Conservation (phyloP, 2,888 invertebrate species). For the Volucella inanis region DNA sequence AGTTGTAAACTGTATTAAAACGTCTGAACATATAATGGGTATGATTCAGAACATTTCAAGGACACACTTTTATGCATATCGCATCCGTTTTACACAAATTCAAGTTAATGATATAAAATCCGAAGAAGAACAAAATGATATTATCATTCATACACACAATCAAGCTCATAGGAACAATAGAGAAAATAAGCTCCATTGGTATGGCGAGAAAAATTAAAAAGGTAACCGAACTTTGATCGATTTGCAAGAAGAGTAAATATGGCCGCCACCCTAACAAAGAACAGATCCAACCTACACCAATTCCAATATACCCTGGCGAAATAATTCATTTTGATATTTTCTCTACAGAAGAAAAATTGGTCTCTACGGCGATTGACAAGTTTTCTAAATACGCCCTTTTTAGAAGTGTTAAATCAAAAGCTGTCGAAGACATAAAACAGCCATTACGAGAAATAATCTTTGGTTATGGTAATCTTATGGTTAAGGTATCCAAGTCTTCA, state of each 20-base stretch:
- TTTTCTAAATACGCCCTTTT: constrained; percentile 13
- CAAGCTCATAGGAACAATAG: neutral
- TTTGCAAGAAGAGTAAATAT: constrained; percentile 8
- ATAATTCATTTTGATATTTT: constrained; percentile 19
- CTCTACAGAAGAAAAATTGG: neutral
- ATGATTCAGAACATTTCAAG: constrained; percentile 11
- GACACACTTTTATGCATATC: constrained; percentile 14
- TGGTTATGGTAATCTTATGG: too few species aligned
- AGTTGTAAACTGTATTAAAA: constrained; percentile 14
- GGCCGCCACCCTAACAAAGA: too few species aligned
- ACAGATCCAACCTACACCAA: too few species aligned
- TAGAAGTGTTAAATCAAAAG: neutral
- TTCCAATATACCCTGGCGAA: too few species aligned
- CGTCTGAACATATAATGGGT: constrained; percentile 23
- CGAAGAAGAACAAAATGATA: neutral
- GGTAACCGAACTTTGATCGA: neutral
- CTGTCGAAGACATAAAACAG: too few species aligned
- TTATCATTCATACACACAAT: too few species aligned
- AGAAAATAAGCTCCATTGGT: neutral
- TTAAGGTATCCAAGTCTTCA: neutral
- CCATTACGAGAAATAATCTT: too few species aligned
- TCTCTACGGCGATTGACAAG: constrained; percentile 13
- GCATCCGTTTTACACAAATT: constrained; percentile 14
- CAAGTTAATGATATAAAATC: constrained; percentile 8
- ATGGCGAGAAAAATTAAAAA: constrained; percentile 27